Evolutionary conservation across 2,113 vertebrate species (phyloP).

Genomic region (Corapipo altera): DNA sequence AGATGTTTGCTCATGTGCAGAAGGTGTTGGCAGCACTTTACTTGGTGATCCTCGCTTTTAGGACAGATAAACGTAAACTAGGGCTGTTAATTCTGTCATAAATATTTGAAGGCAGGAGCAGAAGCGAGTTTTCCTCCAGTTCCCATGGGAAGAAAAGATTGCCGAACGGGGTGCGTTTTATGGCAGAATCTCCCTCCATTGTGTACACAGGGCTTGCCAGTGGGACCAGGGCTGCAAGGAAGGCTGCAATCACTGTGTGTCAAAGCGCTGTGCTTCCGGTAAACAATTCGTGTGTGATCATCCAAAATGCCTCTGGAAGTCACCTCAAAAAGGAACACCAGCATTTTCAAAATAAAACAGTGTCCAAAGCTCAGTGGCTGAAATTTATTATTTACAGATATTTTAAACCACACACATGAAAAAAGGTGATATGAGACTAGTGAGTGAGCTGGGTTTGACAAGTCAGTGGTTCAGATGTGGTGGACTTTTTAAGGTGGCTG

Average conservation of each 20-base stretch:
- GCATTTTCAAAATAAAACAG: neutral
- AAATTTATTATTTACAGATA: neutral
- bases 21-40: neutral
- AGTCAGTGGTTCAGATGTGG: neutral
- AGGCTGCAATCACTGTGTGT: neutral
- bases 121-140: neutral
- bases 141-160: neutral
- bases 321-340: neutral
- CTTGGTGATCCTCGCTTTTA: neutral
- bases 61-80: accelerated
- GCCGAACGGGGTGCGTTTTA: neutral
- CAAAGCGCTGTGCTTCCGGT: neutral
- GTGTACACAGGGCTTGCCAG: neutral
- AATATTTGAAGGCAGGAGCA: neutral
- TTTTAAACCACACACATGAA: neutral
- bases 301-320: neutral
- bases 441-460: neutral
- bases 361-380: neutral
- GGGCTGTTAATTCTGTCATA: neutral
- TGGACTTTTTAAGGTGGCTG: neutral
- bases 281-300: neutral
- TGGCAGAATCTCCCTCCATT: neutral
- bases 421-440: neutral
- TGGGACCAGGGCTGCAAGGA: neutral
- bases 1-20: neutral